phyloP scores from a whole-genome alignment of 2,113 vertebrate species.

The Gasterosteus aculeatus region DNA sequence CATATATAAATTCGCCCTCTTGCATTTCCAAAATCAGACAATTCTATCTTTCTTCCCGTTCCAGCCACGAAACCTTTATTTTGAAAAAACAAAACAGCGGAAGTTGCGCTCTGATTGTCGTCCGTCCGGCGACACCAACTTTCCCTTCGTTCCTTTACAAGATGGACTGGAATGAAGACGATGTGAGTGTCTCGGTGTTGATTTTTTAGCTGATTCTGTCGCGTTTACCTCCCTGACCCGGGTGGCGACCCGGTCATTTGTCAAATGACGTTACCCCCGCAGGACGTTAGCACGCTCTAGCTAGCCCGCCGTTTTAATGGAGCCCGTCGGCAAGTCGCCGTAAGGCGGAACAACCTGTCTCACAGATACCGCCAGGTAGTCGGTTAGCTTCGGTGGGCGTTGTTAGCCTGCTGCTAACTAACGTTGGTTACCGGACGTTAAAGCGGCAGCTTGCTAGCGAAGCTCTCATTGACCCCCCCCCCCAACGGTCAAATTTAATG shows the following conservation, averaged over 20 bases:
- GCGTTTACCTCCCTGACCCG: too few relatives aligned
- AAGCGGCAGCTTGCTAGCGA: background rate
- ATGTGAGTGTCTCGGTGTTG: slow-evolving; percentile 59
- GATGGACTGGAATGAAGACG: slow-evolving; percentile 78
- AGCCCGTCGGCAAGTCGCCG: slow-evolving; percentile 5
- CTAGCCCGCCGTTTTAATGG: slow-evolving; percentile 5
- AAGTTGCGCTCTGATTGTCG: slow-evolving; percentile 12
- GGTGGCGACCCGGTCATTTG: too few relatives aligned
- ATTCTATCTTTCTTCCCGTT: background rate
- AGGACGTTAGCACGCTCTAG: slow-evolving; percentile 15
- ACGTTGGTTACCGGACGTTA: background rate
- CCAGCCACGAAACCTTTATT: slow-evolving; percentile 27
- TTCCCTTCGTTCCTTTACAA: slow-evolving; percentile 48
- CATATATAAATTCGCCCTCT: background rate
- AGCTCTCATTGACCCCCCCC: background rate
- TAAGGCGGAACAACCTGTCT: slow-evolving; percentile 36
- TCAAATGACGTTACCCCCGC: background rate
- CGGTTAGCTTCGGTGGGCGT: background rate
- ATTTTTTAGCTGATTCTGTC: background rate
- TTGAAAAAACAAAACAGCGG: slow-evolving; percentile 38
- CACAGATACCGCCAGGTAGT: background rate
- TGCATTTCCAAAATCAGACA: background rate
- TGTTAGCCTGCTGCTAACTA: background rate
- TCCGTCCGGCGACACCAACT: slow-evolving; percentile 21
- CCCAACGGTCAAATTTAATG: background rate